phyloP scores from a whole-genome alignment of 2,113 vertebrate genomes.

The Lates calcarifer region DNA sequence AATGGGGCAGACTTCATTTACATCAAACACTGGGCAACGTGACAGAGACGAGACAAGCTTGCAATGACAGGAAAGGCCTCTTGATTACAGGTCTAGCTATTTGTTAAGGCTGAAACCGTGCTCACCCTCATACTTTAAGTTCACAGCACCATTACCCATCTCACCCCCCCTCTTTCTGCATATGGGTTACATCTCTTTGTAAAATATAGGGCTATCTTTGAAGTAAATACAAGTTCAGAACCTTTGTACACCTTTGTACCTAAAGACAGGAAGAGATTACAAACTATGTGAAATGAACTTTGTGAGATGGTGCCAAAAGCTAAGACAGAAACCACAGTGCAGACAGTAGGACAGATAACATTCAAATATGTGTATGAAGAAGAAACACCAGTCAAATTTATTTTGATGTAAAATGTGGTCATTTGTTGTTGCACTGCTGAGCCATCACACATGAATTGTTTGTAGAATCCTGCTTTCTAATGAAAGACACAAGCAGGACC shows the following conservation, averaged over 20 bases:
- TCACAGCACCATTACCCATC: conserved; percentile 49
- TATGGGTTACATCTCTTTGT: conserved; percentile 18
- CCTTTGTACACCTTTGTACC: conserved; percentile 5
- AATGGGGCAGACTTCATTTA: conserved; percentile 48
- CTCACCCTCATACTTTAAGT: conserved; percentile 44
- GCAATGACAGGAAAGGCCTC: conserved; percentile 77
- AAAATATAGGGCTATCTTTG: conserved; percentile 23
- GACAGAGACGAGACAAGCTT: conserved; percentile 67
- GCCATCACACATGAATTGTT: background rate
- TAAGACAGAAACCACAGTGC: conserved; percentile 35
- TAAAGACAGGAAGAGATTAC: conserved; percentile 18
- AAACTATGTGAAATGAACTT: conserved; percentile 34
- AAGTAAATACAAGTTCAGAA: conserved; percentile 28
- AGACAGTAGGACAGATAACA: conserved; percentile 7
- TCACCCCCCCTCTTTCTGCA: conserved; percentile 10
- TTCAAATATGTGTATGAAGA: conserved; percentile 8
- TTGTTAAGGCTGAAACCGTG: conserved; percentile 80
- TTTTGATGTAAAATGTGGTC: conserved; percentile 16
- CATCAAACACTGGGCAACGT: conserved; percentile 54
- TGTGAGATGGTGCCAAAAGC: conserved; percentile 21
- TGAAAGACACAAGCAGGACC: background rate
- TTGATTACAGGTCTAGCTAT: conserved; percentile 70
- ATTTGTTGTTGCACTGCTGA: background rate
- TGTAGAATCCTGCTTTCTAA: background rate
- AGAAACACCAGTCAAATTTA: conserved; percentile 4